These are phyloP conservation scores for Cherax destructor DNA, from an alignment of 1,140 invertebrate species.

Conservation along the genomic window DNA sequence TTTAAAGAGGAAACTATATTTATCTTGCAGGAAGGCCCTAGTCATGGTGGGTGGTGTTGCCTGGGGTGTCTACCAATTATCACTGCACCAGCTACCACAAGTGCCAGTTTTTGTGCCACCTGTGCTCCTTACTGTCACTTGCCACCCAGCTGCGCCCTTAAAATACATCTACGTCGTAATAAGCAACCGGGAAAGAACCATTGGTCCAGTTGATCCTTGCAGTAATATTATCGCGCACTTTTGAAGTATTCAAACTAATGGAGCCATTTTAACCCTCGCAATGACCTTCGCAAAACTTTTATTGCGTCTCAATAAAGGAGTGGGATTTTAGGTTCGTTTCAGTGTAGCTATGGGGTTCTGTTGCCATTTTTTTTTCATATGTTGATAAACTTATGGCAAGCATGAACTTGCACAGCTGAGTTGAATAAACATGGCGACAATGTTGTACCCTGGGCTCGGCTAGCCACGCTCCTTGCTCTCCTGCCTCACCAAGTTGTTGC, in stretches of 20 bases:
- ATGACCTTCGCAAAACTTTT: too few species aligned
- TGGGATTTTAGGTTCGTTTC: neutral
- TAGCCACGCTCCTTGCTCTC: neutral
- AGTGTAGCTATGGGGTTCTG: too few species aligned
- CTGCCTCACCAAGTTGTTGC: neutral
- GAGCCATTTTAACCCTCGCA: neutral
- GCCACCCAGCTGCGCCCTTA: neutral
- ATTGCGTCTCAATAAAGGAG: neutral
- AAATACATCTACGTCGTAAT: neutral
- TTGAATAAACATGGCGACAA: conserved; percentile 56
- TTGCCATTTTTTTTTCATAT: neutral
- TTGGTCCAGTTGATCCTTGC: conserved; percentile 9
- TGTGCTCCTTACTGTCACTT: too few species aligned
- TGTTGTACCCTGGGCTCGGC: neutral
- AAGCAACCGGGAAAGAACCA: neutral
- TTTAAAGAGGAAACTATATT: neutral
- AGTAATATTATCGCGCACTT: conserved; percentile 27
- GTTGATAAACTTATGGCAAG: neutral
- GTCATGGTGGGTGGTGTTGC: too few species aligned
- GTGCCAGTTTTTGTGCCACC: neutral
- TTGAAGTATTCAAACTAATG: conserved; percentile 13
- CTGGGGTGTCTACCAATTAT: too few species aligned
- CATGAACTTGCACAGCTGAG: conserved; percentile 50
- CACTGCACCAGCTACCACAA: neutral
- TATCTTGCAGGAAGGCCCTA: neutral